These are phyloP conservation scores for Peromyscus melanophrys DNA, from an alignment of 2,797 vertebrate species.

Conservation along the genomic window DNA sequence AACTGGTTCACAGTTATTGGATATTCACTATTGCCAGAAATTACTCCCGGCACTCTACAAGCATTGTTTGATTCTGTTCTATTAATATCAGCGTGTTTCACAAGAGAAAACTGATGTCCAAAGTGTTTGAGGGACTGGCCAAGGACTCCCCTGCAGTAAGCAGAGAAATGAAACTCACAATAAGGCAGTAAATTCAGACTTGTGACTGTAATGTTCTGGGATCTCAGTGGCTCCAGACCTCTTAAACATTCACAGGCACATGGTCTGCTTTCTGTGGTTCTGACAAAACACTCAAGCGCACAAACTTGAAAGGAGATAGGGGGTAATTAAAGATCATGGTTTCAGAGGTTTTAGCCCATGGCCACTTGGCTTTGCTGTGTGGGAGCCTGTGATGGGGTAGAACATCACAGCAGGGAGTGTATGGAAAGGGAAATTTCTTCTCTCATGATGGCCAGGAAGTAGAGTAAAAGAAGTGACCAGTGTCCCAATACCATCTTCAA, in stretches of 20 bases:
- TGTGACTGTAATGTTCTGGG: neutral
- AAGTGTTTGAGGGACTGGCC: neutral
- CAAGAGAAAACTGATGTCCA: slow-evolving; percentile 52
- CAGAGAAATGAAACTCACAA: neutral
- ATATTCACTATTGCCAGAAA: neutral
- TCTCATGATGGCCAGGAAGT: no score
- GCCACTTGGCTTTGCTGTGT: neutral
- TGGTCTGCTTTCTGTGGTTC: neutral
- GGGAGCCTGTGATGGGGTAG: neutral
- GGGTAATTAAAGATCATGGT: neutral
- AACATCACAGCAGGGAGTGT: neutral
- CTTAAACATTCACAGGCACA: neutral
- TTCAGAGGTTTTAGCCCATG: neutral
- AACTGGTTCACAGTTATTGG: neutral
- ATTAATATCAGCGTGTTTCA: neutral
- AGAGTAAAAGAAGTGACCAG: neutral
- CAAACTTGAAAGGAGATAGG: neutral
- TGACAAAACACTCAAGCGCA: neutral
- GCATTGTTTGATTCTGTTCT: slow-evolving; percentile 10
- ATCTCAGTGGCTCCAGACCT: neutral
- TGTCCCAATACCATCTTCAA: neutral
- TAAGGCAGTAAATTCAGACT: neutral
- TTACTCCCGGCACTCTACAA: neutral
- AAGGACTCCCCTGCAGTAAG: neutral
- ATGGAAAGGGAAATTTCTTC: neutral